These are phyloP conservation scores for Monopterus albus DNA, from an alignment of 2,113 vertebrate species.

Conservation along the genomic window DNA sequence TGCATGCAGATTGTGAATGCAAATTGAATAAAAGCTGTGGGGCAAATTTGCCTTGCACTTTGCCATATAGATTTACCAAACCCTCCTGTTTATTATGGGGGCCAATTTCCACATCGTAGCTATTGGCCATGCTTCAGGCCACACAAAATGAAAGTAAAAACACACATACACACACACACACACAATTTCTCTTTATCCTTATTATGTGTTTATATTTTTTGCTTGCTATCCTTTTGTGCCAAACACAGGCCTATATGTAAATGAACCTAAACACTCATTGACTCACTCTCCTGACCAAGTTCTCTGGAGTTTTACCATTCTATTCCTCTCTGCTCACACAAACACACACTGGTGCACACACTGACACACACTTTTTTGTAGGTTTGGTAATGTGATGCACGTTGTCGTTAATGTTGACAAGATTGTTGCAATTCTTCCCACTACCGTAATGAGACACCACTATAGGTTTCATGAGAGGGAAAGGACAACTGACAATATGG, in stretches of 20 bases:
- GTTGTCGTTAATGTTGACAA: too few species aligned
- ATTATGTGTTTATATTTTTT: neutral
- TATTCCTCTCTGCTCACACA: conserved; percentile 7
- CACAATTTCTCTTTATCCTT: neutral
- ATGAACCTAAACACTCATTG: neutral
- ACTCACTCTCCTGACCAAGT: neutral
- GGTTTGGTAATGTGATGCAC: too few species aligned
- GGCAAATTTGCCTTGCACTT: conserved; percentile 7
- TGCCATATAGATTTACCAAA: conserved; percentile 9
- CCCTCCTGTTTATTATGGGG: conserved; percentile 6
- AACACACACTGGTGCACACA: conserved; percentile 17
- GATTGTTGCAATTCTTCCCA: too few species aligned
- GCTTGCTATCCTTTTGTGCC: neutral
- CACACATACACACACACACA: neutral
- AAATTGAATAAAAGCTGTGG: conserved; percentile 35
- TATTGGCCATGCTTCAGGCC: neutral
- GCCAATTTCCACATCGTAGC: neutral
- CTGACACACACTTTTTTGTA: neutral
- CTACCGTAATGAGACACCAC: too few species aligned
- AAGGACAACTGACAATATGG: too few species aligned
- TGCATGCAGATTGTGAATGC: conserved; percentile 21
- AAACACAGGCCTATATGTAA: too few species aligned
- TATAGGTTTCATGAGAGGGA: too few species aligned
- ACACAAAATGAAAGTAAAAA: neutral
- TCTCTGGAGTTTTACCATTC: conserved; percentile 3